Conservation (phyloP, 2,113 vertebrate species). For the Rhynchopsitta pachyrhyncha region DNA sequence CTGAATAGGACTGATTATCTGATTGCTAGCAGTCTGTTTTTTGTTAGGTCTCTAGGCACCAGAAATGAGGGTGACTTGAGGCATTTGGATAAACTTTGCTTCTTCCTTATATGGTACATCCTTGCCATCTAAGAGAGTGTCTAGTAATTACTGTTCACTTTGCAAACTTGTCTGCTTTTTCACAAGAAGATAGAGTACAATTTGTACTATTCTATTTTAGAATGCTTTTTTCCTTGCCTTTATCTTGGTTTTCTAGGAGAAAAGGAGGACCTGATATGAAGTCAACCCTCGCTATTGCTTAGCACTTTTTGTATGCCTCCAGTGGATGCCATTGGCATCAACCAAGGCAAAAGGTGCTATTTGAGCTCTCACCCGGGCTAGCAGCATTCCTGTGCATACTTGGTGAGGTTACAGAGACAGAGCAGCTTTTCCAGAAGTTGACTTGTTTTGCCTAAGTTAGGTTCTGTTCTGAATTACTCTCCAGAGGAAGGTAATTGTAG, state of each 20-base stretch:
- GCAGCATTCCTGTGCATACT: background rate
- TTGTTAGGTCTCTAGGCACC: conserved; percentile 63
- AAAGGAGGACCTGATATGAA: background rate
- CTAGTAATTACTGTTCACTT: conserved; percentile 35
- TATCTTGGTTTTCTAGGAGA: background rate
- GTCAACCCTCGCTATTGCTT: background rate
- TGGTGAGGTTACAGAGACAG: background rate
- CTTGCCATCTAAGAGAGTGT: background rate
- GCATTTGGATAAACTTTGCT: conserved; percentile 31
- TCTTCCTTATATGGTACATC: conserved; percentile 43
- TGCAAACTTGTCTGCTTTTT: background rate
- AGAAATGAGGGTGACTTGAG: conserved; percentile 24
- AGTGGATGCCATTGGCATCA: background rate
- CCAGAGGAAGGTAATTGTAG: background rate
- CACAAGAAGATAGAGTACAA: background rate
- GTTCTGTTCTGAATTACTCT: background rate
- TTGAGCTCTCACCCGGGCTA: background rate
- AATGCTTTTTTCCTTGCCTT: background rate
- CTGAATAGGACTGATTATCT: background rate
- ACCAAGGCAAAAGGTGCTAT: background rate
- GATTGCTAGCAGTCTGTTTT: conserved; percentile 29
- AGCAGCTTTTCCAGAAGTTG: background rate
- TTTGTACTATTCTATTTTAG: background rate
- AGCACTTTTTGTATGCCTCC: background rate
- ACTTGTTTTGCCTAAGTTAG: conserved; percentile 4